Base-by-base conservation (phyloP, 2,888 invertebrate genomes). In the Scaptomyza parva region DNA sequence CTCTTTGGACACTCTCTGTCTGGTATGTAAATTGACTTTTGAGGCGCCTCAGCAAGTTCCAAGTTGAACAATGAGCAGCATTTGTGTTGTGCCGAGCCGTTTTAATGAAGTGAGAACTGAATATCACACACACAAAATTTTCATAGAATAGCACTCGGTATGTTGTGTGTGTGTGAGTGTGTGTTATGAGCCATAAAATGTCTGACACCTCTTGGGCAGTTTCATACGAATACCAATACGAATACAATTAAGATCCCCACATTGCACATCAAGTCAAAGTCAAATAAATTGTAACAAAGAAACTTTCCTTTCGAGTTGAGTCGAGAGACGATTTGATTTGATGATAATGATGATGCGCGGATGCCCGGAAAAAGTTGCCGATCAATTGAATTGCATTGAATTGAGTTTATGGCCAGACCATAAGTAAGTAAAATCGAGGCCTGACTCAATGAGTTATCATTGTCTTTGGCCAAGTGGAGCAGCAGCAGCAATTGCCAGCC, bases 381-480 rank as follows among this genome's bases (percentile, higher is more conserved):
- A 55, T 54, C 79, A 78, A 78, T 84, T 80, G 79, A 81, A 63
- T 63, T 80, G 79, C 78, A 63, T 63, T 33, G 63, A 70, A 83
- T 74, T 69, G 81, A 69, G 82, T 80, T 80, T 83, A 85, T 70
- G 60, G 65, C 54, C 41, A 6, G 53, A 30, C 57, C 50, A 76
- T 58, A 61, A 70, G 75, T 26, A 48, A 63, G 47, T 30, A 53
- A 70, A 35, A 37, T 20, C 41, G 60, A 45, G 50, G 30, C 41
- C 45, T 20, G 57, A 60, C 40, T 78, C 71, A 82, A 86, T 79
- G 83, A 83, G 66, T 70, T 70, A 79, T 73, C 88, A 82, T 86
- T 86, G 79, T 72, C 59, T 73, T 51, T 54, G 50, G 65, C 70
- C 86, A 86, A 80, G 78, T 80, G 80, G 86, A 72, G 73, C 85